Evolutionary conservation across 2,797 vertebrate species (phyloP).

Genomic region (Erpetoichthys calabaricus): DNA sequence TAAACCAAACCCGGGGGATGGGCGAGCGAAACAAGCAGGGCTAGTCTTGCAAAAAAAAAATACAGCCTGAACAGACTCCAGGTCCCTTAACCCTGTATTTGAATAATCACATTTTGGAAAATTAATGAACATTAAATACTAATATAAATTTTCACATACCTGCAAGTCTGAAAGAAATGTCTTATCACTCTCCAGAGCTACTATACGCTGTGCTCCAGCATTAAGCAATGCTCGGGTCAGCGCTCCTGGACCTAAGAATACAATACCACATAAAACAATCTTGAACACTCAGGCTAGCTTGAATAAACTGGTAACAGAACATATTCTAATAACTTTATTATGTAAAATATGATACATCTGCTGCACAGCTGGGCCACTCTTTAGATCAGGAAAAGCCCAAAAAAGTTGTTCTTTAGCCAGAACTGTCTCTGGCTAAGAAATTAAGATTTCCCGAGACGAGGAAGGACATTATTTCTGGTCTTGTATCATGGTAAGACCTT

Average conservation of each 20-base stretch:
- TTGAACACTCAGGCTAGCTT: background rate
- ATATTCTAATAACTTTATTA: background rate
- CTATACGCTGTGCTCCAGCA: conserved; percentile 61
- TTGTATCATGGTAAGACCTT: too few relatives aligned
- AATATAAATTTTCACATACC: conserved; percentile 39
- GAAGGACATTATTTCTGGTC: too few relatives aligned
- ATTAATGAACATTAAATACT: background rate
- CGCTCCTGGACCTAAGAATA: conserved; percentile 66
- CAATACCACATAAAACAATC: background rate
- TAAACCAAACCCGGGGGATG: too few relatives aligned
- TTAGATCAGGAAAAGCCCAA: too few relatives aligned
- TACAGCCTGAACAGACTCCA: background rate
- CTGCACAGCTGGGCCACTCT: too few relatives aligned
- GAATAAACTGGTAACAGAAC: background rate
- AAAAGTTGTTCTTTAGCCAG: conserved; percentile 1
- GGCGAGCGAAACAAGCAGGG: too few relatives aligned
- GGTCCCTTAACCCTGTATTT: background rate
- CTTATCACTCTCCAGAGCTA: conserved; percentile 66
- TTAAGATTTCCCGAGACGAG: too few relatives aligned
- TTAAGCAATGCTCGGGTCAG: conserved; percentile 71
- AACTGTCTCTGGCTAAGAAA: too few relatives aligned
- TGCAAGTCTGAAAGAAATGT: conserved; percentile 58
- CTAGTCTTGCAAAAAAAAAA: background rate
- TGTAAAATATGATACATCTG: background rate
- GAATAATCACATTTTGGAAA: background rate